Percentiles rank a stretch among this genome's conserved stretches.
These are phyloP conservation scores for Cyclopterus lumpus DNA, from an alignment of 2,797 vertebrate genomes.

Conservation along the genomic window DNA sequence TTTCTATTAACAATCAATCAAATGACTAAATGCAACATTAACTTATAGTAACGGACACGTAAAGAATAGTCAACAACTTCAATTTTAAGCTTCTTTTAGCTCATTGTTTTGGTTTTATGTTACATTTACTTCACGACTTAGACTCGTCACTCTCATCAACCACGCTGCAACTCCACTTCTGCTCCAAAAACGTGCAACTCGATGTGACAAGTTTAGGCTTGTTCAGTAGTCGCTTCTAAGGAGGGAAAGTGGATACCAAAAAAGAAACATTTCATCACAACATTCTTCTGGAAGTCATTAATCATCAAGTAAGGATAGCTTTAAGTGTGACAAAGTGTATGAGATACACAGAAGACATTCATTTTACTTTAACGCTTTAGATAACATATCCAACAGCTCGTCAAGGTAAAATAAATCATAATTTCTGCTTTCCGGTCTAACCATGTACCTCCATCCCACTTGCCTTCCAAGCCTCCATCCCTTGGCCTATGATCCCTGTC, in stretches of 20 bases:
- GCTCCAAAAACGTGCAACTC: background rate
- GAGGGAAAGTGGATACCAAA: background rate
- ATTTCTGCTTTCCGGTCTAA: background rate
- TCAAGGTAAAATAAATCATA: slow-evolving; percentile 22
- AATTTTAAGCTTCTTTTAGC: slow-evolving; percentile 17
- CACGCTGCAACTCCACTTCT: slow-evolving; percentile 16
- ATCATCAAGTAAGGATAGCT: background rate
- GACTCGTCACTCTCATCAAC: background rate
- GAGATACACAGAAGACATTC: background rate
- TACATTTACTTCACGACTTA: slow-evolving; percentile 18
- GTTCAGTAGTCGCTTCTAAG: background rate
- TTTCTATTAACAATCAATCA: background rate
- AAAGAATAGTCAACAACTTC: background rate
- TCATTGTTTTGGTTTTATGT: slow-evolving; percentile 43
- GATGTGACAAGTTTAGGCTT: slow-evolving; percentile 15
- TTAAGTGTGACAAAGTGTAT: background rate
- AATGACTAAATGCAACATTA: background rate
- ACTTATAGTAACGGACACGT: background rate
- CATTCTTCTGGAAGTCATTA: background rate
- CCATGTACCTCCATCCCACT: slow-evolving; percentile 1
- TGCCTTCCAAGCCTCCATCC: slow-evolving; percentile 23
- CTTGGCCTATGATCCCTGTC: slow-evolving; percentile 61
- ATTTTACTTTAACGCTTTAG: background rate
- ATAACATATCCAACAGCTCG: slow-evolving; percentile 7
- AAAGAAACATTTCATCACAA: background rate